Base-by-base conservation (phyloP, 2,888 invertebrate species). In the Erpobdella octoculata region DNA sequence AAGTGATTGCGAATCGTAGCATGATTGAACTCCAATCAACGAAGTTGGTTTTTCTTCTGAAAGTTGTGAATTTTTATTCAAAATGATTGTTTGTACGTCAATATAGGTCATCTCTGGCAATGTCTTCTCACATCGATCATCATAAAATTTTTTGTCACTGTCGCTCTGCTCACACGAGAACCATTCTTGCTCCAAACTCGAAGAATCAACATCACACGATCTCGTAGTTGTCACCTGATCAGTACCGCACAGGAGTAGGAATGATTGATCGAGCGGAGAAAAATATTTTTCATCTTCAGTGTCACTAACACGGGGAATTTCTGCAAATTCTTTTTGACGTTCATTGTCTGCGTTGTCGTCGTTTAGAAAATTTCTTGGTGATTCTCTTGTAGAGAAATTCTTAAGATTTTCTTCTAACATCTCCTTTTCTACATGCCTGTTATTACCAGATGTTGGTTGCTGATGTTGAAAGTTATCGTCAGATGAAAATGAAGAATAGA, bases 91-190 rank as follows among this genome's bases (percentile, higher is more conserved):
- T 41, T 41, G 12, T 15, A 15, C n/a, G 12, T 41, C n/a, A n/a
- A 41, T 41, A 41, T 41, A 15, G 12, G 46, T 41, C 46, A 12
- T n/a, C 12, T n/a, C 46, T 33, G 28, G 31, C 3, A 33, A 2
- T 21, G 5, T 53, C 21, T 1, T 8, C 8, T 53, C 53, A 8
- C 28, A 28, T 53, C 21, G 8, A 28, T 53, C 53, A 28, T 53
- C 53, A 25, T 53, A 28, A 25, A 6, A 8, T 12, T 53, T 21
- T 35, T 35, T 62, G 62, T 62, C 62, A 35, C 62, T 62, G 6
- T 62, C 62, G 8, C 33, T n/a, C 62, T 62, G 62, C 9, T 62
- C 62, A 35, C 62, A 62, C 35, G 62, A 62, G 35, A 33, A 62
- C 31, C 31, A 62, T n/a, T n/a, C n/a, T n/a, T n/a, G n/a, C 35